phyloP scores from a whole-genome alignment of 2,888 invertebrate species.

The Eupithecia vulgata region DNA sequence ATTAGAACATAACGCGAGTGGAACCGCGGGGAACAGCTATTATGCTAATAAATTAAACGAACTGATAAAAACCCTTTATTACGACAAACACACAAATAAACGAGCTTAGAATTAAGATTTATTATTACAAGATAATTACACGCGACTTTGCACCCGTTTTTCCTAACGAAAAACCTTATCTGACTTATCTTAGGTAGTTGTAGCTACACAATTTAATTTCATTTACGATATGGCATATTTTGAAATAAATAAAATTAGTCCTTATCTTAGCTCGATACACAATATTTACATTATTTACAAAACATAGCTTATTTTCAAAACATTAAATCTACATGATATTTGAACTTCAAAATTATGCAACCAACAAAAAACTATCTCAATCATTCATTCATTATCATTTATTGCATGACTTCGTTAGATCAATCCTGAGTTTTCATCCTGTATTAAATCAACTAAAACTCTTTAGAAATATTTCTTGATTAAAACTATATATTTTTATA shows the following conservation, averaged over 20 bases:
- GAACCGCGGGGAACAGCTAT: too few species aligned
- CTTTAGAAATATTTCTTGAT: neutral
- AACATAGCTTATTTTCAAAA: neutral
- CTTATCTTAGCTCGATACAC: neutral
- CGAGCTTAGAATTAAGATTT: neutral
- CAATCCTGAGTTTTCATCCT: neutral
- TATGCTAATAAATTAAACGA: neutral
- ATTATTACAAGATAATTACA: neutral
- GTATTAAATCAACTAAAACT: neutral
- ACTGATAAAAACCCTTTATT: conserved; percentile 10
- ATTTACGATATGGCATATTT: conserved; percentile 26
- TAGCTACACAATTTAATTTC: neutral
- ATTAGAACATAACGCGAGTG: too few species aligned
- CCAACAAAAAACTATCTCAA: neutral
- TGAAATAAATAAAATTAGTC: conserved; percentile 21
- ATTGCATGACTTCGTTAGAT: neutral
- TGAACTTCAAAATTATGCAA: neutral
- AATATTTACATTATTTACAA: conserved; percentile 7
- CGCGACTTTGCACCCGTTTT: neutral
- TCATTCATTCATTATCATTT: neutral
- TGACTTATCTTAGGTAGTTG: neutral
- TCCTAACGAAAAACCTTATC: neutral
- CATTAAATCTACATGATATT: neutral
- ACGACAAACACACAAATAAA: neutral
- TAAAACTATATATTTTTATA: conserved; percentile 6